phyloP scores from a whole-genome alignment of 2,113 vertebrate genomes.

The Ia io region DNA sequence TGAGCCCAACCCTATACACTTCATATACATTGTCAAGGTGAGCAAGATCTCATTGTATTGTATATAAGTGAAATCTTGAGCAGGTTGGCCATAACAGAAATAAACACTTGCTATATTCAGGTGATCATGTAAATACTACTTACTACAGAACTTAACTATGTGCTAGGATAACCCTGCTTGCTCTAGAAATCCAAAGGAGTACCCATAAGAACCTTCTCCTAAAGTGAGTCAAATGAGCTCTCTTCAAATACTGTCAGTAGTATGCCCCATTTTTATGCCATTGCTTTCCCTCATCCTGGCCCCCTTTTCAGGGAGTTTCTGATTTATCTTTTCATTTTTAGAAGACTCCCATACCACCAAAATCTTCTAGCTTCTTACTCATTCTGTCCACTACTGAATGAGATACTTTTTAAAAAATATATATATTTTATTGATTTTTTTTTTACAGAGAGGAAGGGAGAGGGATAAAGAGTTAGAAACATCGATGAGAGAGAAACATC shows the following conservation, averaged over 20 bases:
- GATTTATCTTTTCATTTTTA: not conserved
- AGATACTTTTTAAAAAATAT: not conserved
- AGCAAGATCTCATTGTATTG: not conserved
- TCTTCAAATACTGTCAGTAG: not conserved
- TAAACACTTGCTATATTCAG: not conserved
- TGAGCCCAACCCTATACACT: not conserved
- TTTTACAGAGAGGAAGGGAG: too few species aligned
- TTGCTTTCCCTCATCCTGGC: not conserved
- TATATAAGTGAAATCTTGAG: not conserved
- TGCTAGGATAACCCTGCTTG: not conserved
- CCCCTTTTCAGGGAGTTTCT: not conserved
- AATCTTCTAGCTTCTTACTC: not conserved
- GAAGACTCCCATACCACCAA: not conserved
- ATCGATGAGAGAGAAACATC: too few species aligned
- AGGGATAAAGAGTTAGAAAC: too few species aligned
- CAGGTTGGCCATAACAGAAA: not conserved
- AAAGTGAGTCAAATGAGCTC: not conserved
- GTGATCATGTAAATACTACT: not conserved
- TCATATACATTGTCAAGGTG: too few species aligned
- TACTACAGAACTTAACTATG: accelerated
- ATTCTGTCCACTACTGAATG: not conserved
- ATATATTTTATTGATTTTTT: too few species aligned
- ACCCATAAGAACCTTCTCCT: not conserved
- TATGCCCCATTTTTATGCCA: not conserved
- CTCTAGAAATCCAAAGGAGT: not conserved